Conservation (phyloP, 1,140 invertebrate species). For the Pollicipes pollicipes region DNA sequence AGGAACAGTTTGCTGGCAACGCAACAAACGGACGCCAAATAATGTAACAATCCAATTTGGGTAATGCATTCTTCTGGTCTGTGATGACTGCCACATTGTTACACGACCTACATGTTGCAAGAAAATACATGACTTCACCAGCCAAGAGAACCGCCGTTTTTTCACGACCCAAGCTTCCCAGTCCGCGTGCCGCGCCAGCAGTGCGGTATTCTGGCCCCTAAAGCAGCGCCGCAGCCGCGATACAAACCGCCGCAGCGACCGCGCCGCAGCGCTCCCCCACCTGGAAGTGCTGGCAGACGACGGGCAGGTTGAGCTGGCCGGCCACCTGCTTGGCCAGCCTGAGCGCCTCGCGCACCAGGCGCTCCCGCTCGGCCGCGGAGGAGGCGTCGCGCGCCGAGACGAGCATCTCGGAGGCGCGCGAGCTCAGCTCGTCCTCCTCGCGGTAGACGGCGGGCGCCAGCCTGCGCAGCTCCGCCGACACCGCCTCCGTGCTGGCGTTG, state of each 20-base stretch:
- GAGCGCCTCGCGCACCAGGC: constrained; percentile 19
- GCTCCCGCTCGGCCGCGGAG: constrained; percentile 15
- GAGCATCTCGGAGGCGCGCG: constrained; percentile 44
- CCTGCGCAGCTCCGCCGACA: constrained; percentile 66
- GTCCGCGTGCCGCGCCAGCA: too few species aligned
- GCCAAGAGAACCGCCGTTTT: too few species aligned
- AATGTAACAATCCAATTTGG: too few species aligned
- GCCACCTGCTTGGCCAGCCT: constrained; percentile 15
- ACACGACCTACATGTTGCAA: too few species aligned
- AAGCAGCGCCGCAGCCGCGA: neutral
- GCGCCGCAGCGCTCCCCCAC: neutral
- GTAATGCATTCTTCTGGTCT: too few species aligned
- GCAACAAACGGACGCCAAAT: too few species aligned
- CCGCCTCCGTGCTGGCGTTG: constrained; percentile 79
- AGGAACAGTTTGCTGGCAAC: too few species aligned
- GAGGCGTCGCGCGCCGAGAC: constrained; percentile 15
- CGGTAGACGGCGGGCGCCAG: constrained; percentile 85
- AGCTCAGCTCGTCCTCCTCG: constrained; percentile 84
- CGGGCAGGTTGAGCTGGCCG: constrained; percentile 10
- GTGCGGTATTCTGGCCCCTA: too few species aligned
- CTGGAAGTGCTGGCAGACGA: constrained; percentile 6
- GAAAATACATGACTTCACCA: too few species aligned
- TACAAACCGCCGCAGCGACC: neutral
- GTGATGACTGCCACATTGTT: too few species aligned
- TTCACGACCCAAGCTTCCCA: too few species aligned